Evolutionary conservation across 2,113 vertebrate genomes (phyloP), one percentile per base, ranked within the genome.

Genomic region (Lasiurus cinereus): DNA sequence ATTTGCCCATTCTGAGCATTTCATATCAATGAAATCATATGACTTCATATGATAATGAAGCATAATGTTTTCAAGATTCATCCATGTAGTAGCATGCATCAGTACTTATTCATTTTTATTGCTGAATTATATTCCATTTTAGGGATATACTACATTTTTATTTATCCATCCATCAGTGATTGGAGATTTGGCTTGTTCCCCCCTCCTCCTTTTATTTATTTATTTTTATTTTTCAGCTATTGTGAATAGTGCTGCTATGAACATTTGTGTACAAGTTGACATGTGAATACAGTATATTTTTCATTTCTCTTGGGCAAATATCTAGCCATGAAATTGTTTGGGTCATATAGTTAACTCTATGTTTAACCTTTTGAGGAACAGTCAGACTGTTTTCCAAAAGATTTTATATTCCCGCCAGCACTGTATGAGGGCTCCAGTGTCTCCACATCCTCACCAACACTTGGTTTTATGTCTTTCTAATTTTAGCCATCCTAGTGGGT

Each of bases 21-120:
- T 88, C 39, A 76, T 46, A 80, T 70, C 84, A 80, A 48, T 88
- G 13, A 52, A 70, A 70, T 83, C 31, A 83, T 94, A 96, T 16
- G 39, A 39, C 39, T 39, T 39, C 39, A 39, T 39, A 39, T 39
- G 39, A 39, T 39, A 39, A 39, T 39, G 39, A 39, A 39, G 22
- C 11, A 36, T 79, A 70, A 39, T 33, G 48, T 77, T 89, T 78
- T 83, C 54, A 84, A 80, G 33, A 24, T 83, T 91, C n/a, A 72
- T 72, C 62, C 33, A 10, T 39, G 7, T 62, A 2, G 1, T 54
- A 73, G 39, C 22, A n/a, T 27, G 0, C 50, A 64, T 29, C 16
- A 36, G 22, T 24, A 22, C 22, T 85, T 52, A 82, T 62, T 78
- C 50, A 56, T 83, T 82, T 89, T 73, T 36, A 59, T 52, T 84